These are phyloP conservation scores for Bursaphelenchus okinawaensis DNA, from an alignment of 2,888 invertebrate species.

Conservation along the genomic window DNA sequence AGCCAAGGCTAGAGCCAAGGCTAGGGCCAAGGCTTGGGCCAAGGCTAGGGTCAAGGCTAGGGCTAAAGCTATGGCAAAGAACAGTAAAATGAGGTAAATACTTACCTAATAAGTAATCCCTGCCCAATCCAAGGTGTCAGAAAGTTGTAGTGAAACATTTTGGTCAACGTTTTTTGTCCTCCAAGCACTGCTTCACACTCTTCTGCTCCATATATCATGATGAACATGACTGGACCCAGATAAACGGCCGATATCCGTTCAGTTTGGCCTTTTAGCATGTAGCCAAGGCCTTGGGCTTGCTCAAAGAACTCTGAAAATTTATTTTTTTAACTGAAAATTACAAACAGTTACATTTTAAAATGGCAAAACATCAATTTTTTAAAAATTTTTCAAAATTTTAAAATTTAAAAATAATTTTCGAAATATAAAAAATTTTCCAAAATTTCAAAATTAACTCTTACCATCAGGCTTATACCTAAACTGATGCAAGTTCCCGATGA, in stretches of 20 bases:
- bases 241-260: constrained; percentile 48
- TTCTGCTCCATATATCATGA: constrained; percentile 56
- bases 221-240: constrained; percentile 49
- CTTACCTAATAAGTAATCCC: constrained; percentile 61
- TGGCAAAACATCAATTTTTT: too few relatives aligned
- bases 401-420: too few relatives aligned
- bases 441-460: too few relatives aligned
- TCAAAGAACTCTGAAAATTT: constrained; percentile 55
- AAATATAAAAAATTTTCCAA: too few relatives aligned
- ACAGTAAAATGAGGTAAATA: too few relatives aligned
- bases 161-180: constrained; percentile 58
- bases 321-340: too few relatives aligned
- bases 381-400: too few relatives aligned
- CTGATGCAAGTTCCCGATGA: constrained; percentile 51
- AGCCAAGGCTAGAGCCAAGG: too few relatives aligned
- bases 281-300: constrained; percentile 53
- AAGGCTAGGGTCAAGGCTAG: too few relatives aligned
- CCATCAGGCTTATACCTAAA: constrained; percentile 51
- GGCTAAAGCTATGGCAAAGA: background rate
- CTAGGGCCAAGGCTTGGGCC: too few relatives aligned
- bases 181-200: constrained; percentile 57
- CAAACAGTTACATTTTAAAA: too few relatives aligned
- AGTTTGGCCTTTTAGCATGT: constrained; percentile 43
- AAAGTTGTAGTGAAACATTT: constrained; percentile 60
- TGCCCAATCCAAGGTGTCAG: constrained; percentile 63